Base-by-base conservation (phyloP, 2,113 vertebrate genomes). In the Tichodroma muraria region DNA sequence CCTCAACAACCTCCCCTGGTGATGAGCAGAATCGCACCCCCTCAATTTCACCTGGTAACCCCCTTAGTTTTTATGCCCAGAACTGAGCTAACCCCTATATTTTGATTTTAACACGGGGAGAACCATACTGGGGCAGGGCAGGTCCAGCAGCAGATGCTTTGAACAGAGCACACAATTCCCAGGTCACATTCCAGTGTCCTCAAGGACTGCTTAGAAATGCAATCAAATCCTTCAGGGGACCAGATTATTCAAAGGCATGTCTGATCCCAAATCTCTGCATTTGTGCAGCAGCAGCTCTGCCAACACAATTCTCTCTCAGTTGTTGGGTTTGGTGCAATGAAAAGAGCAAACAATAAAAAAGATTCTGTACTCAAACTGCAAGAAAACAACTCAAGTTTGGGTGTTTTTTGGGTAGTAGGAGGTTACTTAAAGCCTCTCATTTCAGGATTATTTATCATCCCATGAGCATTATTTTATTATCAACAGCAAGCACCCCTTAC, bases 61-160 rank as follows among this genome's bases (percentile, higher is more conserved):
- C 40, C 35, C 75, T 38, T 0, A 11, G 8, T 9, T 60, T 40
- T 50, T 15, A 6, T 1, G 8, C 6, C 45, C 75, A 54, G 49
- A 63, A 12, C 38, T 21, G 31, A 83, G 23, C 1, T 6, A 33
- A 38, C 0, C 11, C 15, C 23, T 7, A 3, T 4, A 42, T 7
- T 21, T 30, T 66, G 20, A 37, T 50, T 45, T 47, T 13, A 44
- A 11, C 33, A 31, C 3, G 3, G 37, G 18, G 16, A 79, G 7
- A 56, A 35, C 22, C 13, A 8, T 1, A 5, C 8, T 13, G 35
- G 49, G 15, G 4, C 24, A 56, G 53, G 53, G 30, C 15, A 77
- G 57, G 28, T 3, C n/a, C 90, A 80, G 64, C 9, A 79, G 59
- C 31, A 77, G 16, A 25, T 19, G 40, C 64, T 69, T 33, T 15